A percentile compares a stretch with the other conserved stretches of the same genome.
Conservation (phyloP, 2,113 vertebrate species). For the Zosterops borbonicus region DNA sequence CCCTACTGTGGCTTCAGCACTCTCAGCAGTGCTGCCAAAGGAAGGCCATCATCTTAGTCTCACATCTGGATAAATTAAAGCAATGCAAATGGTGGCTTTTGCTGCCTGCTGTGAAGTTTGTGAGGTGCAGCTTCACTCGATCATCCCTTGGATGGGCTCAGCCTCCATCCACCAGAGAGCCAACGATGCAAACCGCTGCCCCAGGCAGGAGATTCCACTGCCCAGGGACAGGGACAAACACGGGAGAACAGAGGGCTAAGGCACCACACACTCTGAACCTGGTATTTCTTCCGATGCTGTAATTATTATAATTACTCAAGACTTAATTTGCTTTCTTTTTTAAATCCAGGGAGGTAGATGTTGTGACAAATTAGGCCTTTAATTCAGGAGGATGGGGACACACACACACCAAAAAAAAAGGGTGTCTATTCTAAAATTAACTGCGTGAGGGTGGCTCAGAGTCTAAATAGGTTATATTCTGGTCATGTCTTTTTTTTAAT, state of each 20-base stretch:
- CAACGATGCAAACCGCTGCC: neutral
- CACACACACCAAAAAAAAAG: neutral
- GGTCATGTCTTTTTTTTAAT: neutral
- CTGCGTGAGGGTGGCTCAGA: neutral
- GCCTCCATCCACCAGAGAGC: neutral
- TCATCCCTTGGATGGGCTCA: neutral
- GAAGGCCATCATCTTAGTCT: neutral
- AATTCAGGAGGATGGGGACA: neutral
- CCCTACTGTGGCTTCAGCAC: neutral
- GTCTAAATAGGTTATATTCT: neutral
- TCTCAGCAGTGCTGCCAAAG: neutral
- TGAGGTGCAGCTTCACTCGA: neutral
- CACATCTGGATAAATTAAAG: neutral
- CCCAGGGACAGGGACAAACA: neutral
- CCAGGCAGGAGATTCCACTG: neutral
- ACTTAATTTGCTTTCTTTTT: constrained; percentile 22
- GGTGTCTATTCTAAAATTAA: neutral
- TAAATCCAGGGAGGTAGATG: neutral
- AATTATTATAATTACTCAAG: constrained; percentile 17
- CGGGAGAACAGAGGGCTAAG: neutral
- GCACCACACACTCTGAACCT: neutral
- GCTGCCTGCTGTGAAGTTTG: neutral
- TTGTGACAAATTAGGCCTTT: constrained; percentile 5
- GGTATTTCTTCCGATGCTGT: neutral
- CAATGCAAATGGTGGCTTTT: neutral